These are phyloP conservation scores for Hormaphis cornu DNA, from an alignment of 1,140 invertebrate species.

Conservation along the genomic window DNA sequence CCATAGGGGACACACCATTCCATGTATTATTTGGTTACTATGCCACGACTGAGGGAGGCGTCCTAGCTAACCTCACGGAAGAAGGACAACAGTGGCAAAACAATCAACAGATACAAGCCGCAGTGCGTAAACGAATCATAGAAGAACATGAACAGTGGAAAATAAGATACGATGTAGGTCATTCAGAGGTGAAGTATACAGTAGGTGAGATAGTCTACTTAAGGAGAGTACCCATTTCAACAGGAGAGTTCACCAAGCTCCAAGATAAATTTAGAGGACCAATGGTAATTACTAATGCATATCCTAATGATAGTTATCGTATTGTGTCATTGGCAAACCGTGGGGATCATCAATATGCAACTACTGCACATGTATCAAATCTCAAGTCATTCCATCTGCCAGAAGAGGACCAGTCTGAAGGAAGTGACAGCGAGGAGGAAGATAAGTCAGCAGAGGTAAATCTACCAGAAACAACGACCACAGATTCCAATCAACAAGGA, in stretches of 20 bases:
- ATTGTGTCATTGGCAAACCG: background rate
- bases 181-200: background rate
- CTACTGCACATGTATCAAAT: background rate
- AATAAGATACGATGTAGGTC: too few species aligned
- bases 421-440: too few species aligned
- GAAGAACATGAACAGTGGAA: background rate
- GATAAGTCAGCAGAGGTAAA: too few species aligned
- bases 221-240: background rate
- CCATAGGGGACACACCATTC: constrained; percentile 33
- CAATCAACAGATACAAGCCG: background rate
- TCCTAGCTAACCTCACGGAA: background rate
- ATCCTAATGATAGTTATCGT: background rate
- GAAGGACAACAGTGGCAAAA: background rate
- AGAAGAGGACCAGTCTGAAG: too few species aligned
- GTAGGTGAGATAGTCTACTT: background rate
- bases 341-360: background rate
- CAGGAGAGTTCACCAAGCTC: background rate
- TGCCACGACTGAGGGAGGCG: background rate
- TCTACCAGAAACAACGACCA: too few species aligned
- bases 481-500: too few species aligned
- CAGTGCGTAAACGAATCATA: background rate
- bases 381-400: background rate
- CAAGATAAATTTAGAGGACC: background rate
- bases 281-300: background rate
- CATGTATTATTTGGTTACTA: constrained; percentile 33